Evolutionary conservation across 2,888 invertebrate species (phyloP).

Genomic region (Agapostemon virescens): DNA sequence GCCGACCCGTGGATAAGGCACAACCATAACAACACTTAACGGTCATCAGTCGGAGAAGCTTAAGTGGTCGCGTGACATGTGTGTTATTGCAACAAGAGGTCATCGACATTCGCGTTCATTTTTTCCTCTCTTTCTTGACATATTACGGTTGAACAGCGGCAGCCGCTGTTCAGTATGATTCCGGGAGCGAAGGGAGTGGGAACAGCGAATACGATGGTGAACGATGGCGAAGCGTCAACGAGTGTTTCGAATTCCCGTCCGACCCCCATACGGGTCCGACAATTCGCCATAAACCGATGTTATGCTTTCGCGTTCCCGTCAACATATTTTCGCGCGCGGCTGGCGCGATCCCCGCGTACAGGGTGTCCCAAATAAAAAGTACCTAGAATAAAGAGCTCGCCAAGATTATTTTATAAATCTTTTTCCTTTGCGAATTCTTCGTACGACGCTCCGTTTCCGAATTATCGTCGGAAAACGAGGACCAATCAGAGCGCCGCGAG

Average conservation of each 20-base stretch:
- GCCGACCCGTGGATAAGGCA: background rate
- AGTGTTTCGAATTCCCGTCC: conserved; percentile 3
- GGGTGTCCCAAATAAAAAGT: too few species aligned
- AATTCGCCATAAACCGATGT: conserved; percentile 13
- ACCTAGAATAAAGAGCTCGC: too few species aligned
- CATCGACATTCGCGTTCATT: conserved; percentile 18
- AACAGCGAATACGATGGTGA: too few species aligned
- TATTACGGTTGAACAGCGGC: conserved; percentile 4
- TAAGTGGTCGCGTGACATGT: conserved; percentile 13
- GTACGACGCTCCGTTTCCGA: too few species aligned
- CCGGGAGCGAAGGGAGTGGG: background rate
- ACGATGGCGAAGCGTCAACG: conserved; percentile 13
- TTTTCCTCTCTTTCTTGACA: conserved; percentile 10
- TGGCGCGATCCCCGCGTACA: too few species aligned
- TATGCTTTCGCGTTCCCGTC: background rate
- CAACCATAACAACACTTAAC: conserved; percentile 10
- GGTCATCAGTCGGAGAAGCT: conserved; percentile 1
- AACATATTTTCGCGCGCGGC: background rate
- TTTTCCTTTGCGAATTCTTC: too few species aligned
- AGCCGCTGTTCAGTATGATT: background rate
- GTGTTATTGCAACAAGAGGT: conserved; percentile 18
- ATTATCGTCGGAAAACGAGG: too few species aligned
- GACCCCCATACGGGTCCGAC: background rate
- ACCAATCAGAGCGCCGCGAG: too few species aligned
- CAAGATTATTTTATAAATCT: too few species aligned